Conservation (phyloP, 2,113 vertebrate genomes). For the Brachionichthys hirsutus region DNA sequence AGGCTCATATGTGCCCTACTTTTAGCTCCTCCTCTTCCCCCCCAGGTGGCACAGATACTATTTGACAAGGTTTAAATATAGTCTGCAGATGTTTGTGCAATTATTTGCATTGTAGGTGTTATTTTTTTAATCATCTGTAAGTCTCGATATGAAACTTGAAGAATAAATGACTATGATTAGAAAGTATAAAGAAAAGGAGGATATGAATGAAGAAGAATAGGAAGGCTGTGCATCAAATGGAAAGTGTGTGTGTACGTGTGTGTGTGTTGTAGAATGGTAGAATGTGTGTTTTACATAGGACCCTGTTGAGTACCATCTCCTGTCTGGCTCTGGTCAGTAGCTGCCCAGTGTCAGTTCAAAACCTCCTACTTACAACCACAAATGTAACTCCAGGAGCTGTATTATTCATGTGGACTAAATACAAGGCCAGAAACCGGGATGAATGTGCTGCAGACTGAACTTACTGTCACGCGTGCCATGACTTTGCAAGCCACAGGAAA, state of each 20-base stretch:
- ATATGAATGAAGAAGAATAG: conserved; percentile 3
- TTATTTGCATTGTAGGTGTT: conserved; percentile 37
- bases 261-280: background rate
- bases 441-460: conserved; percentile 34
- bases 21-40: conserved; percentile 58
- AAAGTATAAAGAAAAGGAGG: too few relatives aligned
- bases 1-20: conserved; percentile 71
- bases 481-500: conserved; percentile 39
- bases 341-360: conserved; percentile 32
- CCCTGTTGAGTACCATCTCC: conserved; percentile 31
- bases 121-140: conserved; percentile 43
- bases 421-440: conserved; percentile 48
- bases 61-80: conserved; percentile 67
- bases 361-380: conserved; percentile 45
- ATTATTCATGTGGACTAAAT: conserved; percentile 63
- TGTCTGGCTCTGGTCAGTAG: conserved; percentile 58
- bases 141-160: conserved; percentile 25
- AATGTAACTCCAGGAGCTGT: conserved; percentile 56
- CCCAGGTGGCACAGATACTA: conserved; percentile 60
- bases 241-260: conserved; percentile 3
- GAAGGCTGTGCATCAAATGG: conserved; percentile 19
- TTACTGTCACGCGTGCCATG: conserved; percentile 24
- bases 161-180: background rate
- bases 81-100: conserved; percentile 65
- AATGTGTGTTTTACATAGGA: conserved; percentile 9